Evolutionary conservation across 2,888 invertebrate genomes (phyloP).

Genomic region (Blastobasis adustella): DNA sequence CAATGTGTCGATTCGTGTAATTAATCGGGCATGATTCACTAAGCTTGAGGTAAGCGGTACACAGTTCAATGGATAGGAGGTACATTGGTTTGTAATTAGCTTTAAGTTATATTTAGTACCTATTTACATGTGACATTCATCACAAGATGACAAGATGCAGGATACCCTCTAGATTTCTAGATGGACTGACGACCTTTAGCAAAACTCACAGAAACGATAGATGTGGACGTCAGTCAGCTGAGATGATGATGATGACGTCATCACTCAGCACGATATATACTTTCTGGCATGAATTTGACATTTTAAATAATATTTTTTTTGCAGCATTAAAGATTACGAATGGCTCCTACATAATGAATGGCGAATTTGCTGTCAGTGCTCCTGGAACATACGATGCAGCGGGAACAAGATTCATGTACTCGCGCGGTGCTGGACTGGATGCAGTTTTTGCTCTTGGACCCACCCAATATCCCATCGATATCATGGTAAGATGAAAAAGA

Average conservation of each 20-base stretch:
- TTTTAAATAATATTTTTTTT: slow-evolving; percentile 22
- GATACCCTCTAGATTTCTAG: no score
- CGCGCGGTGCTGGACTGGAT: slow-evolving; percentile 83
- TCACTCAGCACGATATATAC: no score
- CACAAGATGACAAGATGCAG: no score
- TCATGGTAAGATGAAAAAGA: slow-evolving; percentile 77
- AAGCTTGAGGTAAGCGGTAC: not conserved
- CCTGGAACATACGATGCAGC: slow-evolving; percentile 85
- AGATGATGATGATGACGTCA: no score
- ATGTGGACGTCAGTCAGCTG: no score
- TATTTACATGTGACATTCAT: no score
- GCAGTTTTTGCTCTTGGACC: slow-evolving; percentile 88
- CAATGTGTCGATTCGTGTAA: slow-evolving; percentile 20
- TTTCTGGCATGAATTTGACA: no score
- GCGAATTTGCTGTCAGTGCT: slow-evolving; percentile 84
- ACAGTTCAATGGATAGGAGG: no score
- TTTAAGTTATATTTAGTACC: no score
- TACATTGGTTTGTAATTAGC: no score
- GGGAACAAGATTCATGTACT: slow-evolving; percentile 87
- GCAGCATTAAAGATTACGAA: slow-evolving; percentile 85
- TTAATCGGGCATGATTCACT: slow-evolving; percentile 17
- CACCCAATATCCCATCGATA: slow-evolving; percentile 82
- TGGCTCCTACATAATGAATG: slow-evolving; percentile 87
- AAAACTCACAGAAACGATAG: no score
- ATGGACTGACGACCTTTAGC: no score